These are phyloP conservation scores for Beaufortia kweichowensis DNA, from an alignment of 2,113 vertebrate species.

Conservation along the genomic window DNA sequence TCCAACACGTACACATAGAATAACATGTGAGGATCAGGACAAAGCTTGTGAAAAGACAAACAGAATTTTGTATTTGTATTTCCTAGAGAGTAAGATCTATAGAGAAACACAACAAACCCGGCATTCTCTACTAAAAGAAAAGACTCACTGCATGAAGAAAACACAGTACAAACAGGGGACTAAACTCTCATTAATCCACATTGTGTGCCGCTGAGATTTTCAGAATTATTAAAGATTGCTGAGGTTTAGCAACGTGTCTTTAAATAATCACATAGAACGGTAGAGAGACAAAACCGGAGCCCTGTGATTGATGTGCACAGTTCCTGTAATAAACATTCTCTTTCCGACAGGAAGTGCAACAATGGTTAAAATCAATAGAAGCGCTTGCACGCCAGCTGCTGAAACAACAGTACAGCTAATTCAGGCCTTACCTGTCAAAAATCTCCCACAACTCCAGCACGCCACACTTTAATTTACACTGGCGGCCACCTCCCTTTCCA, in stretches of 20 bases:
- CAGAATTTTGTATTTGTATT: constrained; percentile 26
- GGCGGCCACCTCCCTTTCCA: constrained; percentile 64
- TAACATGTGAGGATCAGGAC: constrained; percentile 16
- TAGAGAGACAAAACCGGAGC: constrained; percentile 62
- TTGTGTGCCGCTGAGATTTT: neutral
- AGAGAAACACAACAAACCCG: constrained; percentile 8
- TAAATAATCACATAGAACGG: constrained; percentile 63
- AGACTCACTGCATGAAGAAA: neutral
- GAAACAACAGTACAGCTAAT: constrained; percentile 78
- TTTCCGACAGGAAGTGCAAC: constrained; percentile 77
- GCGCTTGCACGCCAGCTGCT: constrained; percentile 74
- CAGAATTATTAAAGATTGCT: neutral
- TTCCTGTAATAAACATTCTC: constrained; percentile 75
- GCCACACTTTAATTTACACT: constrained; percentile 76
- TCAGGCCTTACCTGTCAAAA: constrained; percentile 77
- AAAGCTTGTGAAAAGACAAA: constrained; percentile 25
- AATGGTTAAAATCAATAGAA: constrained; percentile 77
- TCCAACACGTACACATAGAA: constrained; percentile 57
- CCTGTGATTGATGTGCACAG: constrained; percentile 75
- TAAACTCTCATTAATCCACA: neutral
- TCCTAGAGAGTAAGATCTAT: constrained; percentile 20
- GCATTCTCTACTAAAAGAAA: neutral
- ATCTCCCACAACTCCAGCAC: constrained; percentile 68
- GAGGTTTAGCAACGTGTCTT: constrained; percentile 58
- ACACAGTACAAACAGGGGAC: neutral